These are phyloP conservation scores for Hymenochirus boettgeri DNA, from an alignment of 2,113 vertebrate species.

Conservation along the genomic window DNA sequence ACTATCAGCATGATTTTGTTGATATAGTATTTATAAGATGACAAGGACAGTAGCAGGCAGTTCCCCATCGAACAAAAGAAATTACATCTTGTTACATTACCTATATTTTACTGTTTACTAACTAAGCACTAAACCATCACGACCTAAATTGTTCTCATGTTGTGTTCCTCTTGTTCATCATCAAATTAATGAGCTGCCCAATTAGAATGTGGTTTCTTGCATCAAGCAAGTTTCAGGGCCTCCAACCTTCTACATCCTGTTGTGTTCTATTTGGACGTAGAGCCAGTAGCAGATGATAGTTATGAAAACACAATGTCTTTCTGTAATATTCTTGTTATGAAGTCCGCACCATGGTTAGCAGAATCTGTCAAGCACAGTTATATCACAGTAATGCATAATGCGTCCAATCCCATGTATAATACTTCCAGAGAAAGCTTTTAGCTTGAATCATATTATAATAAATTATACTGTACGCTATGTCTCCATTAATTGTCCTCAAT, in stretches of 20 bases:
- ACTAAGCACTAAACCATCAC: neutral
- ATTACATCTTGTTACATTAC: no score
- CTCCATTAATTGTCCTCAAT: conserved; percentile 42
- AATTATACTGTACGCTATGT: conserved; percentile 38
- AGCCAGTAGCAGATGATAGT: neutral
- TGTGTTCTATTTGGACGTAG: neutral
- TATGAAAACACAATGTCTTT: conserved; percentile 14
- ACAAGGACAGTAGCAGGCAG: neutral
- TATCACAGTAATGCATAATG: conserved; percentile 34
- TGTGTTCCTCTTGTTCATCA: neutral
- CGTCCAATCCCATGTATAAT: conserved; percentile 35
- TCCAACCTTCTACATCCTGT: neutral
- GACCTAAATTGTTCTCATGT: neutral
- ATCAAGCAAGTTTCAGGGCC: neutral
- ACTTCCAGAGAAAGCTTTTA: conserved; percentile 40
- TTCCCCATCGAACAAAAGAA: neutral
- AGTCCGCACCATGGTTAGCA: conserved; percentile 18
- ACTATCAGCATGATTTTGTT: neutral
- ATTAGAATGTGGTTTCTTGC: neutral
- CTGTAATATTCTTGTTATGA: conserved; percentile 25
- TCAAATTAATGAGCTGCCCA: neutral
- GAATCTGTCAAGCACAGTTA: conserved; percentile 32
- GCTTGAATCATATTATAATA: conserved; percentile 42
- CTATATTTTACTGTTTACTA: neutral
- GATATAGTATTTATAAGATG: neutral